These are phyloP conservation scores for Cyrtodaria siliqua DNA, from an alignment of 2,888 invertebrate species.

Conservation along the genomic window DNA sequence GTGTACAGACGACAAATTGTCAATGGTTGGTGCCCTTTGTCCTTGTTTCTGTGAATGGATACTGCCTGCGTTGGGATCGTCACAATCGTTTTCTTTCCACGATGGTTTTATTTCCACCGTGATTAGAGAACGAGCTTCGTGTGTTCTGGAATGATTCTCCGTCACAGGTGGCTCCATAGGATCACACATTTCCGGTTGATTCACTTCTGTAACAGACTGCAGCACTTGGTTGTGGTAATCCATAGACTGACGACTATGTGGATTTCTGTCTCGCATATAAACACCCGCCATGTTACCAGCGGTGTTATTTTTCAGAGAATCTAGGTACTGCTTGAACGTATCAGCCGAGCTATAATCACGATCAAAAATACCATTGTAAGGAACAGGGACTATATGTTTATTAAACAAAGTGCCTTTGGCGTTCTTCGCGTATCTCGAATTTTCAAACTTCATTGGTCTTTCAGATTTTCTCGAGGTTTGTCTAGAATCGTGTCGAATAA, in stretches of 20 bases:
- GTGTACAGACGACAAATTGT: slow-evolving; percentile 52
- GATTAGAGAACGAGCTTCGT: slow-evolving; percentile 31
- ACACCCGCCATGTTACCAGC: slow-evolving; percentile 34
- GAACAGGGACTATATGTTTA: slow-evolving; percentile 33
- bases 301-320: slow-evolving; percentile 47
- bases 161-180: too few species aligned
- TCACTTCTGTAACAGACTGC: slow-evolving; percentile 67
- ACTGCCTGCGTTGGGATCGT: too few species aligned
- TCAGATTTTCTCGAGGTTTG: slow-evolving; percentile 40
- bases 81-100: slow-evolving; percentile 41
- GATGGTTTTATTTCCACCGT: slow-evolving; percentile 67
- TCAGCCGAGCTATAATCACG: slow-evolving; percentile 68
- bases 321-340: slow-evolving; percentile 67
- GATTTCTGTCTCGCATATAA: slow-evolving; percentile 23
- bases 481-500: slow-evolving; percentile 48
- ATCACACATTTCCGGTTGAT: slow-evolving; percentile 40
- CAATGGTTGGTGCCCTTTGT: slow-evolving; percentile 18
- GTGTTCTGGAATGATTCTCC: background rate
- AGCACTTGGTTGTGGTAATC: slow-evolving; percentile 62
- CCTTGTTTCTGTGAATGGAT: background rate
- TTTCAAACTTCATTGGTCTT: slow-evolving; percentile 66
- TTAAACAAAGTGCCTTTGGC: slow-evolving; percentile 35
- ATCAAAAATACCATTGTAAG: slow-evolving; percentile 34
- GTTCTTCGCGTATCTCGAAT: slow-evolving; percentile 24
- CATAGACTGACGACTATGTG: slow-evolving; percentile 33